Evolutionary conservation across 2,888 invertebrate species (phyloP).

Genomic region (Phengaris alcon): DNA sequence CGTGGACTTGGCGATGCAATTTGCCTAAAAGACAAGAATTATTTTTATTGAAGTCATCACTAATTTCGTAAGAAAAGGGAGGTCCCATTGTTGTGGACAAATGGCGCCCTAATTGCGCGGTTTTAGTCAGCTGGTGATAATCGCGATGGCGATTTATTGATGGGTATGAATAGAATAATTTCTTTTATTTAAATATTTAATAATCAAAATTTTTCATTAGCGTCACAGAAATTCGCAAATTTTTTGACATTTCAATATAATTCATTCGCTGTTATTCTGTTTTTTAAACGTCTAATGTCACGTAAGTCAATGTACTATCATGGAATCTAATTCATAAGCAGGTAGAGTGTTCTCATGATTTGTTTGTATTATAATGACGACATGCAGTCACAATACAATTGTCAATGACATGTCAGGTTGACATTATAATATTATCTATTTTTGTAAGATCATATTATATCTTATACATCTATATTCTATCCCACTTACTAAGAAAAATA

Average conservation of each 20-base stretch:
- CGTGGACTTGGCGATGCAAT: constrained; percentile 75
- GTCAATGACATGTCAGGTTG: too few species aligned
- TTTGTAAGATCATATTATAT: too few species aligned
- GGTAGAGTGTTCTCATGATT: too few species aligned
- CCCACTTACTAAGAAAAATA: too few species aligned
- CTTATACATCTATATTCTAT: too few species aligned
- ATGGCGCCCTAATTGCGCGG: constrained; percentile 74
- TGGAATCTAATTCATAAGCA: too few species aligned
- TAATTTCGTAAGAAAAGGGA: constrained; percentile 71
- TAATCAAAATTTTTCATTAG: not conserved
- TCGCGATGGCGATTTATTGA: constrained; percentile 52
- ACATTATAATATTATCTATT: too few species aligned
- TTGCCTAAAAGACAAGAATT: constrained; percentile 80
- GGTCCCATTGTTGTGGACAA: constrained; percentile 71
- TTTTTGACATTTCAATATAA: not conserved
- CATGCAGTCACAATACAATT: too few species aligned
- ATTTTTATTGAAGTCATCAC: constrained; percentile 81
- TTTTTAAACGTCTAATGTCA: too few species aligned
- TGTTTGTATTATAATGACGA: too few species aligned
- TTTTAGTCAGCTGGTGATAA: constrained; percentile 56
- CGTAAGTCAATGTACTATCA: too few species aligned
- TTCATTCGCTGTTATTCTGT: too few species aligned
- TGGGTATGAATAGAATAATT: constrained; percentile 45
- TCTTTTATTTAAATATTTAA: constrained; percentile 29
- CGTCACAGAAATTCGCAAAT: not conserved